These are phyloP conservation scores for Cottoperca gobio DNA, from an alignment of 2,797 vertebrate species.

Conservation along the genomic window DNA sequence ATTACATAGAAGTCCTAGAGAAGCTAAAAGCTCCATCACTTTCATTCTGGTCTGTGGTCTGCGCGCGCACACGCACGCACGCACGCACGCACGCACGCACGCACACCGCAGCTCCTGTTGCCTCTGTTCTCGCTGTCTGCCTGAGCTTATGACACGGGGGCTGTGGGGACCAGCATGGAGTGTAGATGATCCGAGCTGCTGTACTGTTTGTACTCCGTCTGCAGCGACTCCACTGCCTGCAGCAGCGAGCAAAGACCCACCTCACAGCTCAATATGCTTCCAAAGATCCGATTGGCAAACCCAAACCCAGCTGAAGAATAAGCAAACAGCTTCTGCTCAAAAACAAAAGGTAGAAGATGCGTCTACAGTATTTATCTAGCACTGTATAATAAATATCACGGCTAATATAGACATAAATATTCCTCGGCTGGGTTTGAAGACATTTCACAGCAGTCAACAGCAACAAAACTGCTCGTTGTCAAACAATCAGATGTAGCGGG, in stretches of 20 bases:
- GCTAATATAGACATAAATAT: no score
- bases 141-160: constrained; percentile 47
- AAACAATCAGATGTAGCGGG: neutral
- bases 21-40: neutral
- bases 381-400: neutral
- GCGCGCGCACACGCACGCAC: constrained; percentile 12
- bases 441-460: neutral
- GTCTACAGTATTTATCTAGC: neutral
- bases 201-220: constrained; percentile 60
- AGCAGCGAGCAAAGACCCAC: constrained; percentile 52
- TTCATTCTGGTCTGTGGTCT: neutral
- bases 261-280: constrained; percentile 50
- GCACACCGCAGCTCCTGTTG: constrained; percentile 4
- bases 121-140: constrained; percentile 38
- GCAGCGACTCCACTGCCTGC: constrained; percentile 34
- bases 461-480: neutral
- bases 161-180: constrained; percentile 52
- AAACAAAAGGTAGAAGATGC: neutral
- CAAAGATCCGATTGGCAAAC: constrained; percentile 37
- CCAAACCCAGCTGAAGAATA: constrained; percentile 14
- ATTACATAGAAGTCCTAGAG: neutral
- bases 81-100: neutral
- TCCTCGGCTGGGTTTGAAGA: neutral
- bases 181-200: constrained; percentile 48
- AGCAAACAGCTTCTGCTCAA: constrained; percentile 20